Evolutionary conservation across 2,113 vertebrate species (phyloP).

Genomic region (Carollia perspicillata): DNA sequence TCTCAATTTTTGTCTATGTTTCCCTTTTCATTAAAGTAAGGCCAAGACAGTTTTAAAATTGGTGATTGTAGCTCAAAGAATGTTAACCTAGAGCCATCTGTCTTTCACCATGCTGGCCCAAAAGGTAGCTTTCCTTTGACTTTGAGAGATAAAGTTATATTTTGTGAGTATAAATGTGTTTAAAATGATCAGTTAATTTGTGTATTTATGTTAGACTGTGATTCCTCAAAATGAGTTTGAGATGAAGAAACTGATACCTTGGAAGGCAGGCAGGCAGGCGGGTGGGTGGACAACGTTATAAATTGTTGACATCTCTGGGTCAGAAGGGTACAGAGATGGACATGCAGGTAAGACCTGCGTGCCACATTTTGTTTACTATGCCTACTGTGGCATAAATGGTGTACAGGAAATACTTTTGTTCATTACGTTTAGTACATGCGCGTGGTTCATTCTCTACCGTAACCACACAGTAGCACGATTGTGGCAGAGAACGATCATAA

Average conservation of each 20-base stretch:
- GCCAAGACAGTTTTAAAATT: not conserved
- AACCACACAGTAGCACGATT: not conserved
- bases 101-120: not conserved
- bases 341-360: rapidly evolving
- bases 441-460: not conserved
- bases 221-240: not conserved
- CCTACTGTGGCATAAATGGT: not conserved
- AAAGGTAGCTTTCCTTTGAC: not conserved
- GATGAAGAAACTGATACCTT: not conserved
- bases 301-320: not conserved
- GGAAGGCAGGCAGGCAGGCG: not conserved
- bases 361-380: not conserved
- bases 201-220: not conserved
- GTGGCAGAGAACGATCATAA: not conserved
- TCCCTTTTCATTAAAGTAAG: not conserved
- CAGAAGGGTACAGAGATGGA: not conserved
- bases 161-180: not conserved
- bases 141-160: not conserved
- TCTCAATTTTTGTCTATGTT: not conserved
- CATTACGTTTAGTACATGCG: not conserved
- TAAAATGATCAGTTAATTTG: not conserved
- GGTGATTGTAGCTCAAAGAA: not conserved
- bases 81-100: not conserved
- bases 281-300: not conserved
- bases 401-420: not conserved